Percentiles rank a stretch among this genome's conserved stretches.
Evolutionary conservation across 2,797 vertebrate species (phyloP).

Genomic region (Pseudopleuronectes americanus): DNA sequence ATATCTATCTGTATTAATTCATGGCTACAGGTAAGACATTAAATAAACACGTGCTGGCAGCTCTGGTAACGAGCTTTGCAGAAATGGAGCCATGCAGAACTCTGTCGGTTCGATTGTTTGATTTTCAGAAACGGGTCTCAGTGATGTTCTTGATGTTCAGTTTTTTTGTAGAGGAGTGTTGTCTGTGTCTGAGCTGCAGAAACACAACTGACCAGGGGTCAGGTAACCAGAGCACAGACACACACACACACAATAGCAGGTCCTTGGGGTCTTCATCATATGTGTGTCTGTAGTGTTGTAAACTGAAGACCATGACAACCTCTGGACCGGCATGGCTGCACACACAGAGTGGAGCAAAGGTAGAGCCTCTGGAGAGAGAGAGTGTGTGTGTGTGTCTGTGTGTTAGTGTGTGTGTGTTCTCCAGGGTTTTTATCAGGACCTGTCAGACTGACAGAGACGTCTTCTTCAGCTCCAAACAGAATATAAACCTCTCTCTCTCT

Average conservation of each 20-base stretch:
- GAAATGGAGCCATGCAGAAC: too few species aligned
- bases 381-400: neutral
- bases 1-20: too few species aligned
- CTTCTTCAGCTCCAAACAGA: constrained; percentile 31
- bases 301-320: constrained; percentile 39
- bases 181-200: too few species aligned
- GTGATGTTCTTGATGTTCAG: too few species aligned
- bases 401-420: constrained; percentile 15
- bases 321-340: constrained; percentile 47
- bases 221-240: neutral
- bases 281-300: constrained; percentile 19
- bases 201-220: neutral
- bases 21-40: too few species aligned
- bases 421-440: constrained; percentile 20
- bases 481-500: constrained; percentile 30
- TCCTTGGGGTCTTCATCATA: constrained; percentile 46
- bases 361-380: constrained; percentile 16
- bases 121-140: too few species aligned
- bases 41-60: too few species aligned
- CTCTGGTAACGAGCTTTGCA: too few species aligned
- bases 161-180: too few species aligned
- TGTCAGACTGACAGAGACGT: constrained; percentile 49
- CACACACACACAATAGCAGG: constrained; percentile 6
- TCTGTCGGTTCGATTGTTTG: too few species aligned
- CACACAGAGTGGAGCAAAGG: constrained; percentile 36